Conservation (phyloP, 2,797 vertebrate genomes). For the Muscicapa comitata region DNA sequence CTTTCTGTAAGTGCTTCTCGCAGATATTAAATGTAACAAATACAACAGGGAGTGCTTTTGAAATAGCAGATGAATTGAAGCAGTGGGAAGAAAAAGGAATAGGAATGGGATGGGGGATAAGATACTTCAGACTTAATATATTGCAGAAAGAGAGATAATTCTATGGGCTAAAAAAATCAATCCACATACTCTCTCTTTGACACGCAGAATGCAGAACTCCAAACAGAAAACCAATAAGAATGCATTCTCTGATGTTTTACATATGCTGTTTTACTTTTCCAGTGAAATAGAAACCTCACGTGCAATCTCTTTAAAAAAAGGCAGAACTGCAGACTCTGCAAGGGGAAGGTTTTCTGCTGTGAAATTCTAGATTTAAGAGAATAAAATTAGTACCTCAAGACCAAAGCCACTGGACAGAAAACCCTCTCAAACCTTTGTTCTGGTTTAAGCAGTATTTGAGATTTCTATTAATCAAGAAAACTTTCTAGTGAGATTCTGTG, state of each 20-base stretch:
- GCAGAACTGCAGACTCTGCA: neutral
- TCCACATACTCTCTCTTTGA: neutral
- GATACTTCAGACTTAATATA: neutral
- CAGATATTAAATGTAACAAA: slow-evolving; percentile 46
- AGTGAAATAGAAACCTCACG: neutral
- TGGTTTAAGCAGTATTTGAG: neutral
- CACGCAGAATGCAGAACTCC: neutral
- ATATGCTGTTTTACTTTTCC: neutral
- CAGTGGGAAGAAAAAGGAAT: neutral
- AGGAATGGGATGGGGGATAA: neutral
- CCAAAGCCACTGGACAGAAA: neutral
- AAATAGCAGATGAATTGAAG: slow-evolving; percentile 32
- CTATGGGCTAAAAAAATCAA: neutral
- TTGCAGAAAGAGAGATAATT: neutral
- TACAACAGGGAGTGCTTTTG: slow-evolving; percentile 40
- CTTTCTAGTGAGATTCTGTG: neutral
- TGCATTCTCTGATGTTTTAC: neutral
- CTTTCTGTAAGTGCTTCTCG: slow-evolving; percentile 13
- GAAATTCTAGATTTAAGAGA: neutral
- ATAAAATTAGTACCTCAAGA: neutral
- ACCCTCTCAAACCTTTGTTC: neutral
- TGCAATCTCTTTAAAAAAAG: neutral
- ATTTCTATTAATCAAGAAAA: neutral
- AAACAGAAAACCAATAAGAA: neutral
- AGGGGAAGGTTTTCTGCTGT: neutral